A percentile compares a stretch with the other conserved stretches of the same genome.
Evolutionary conservation across 2,113 vertebrate genomes (phyloP).

Genomic region (Nasalis larvatus): DNA sequence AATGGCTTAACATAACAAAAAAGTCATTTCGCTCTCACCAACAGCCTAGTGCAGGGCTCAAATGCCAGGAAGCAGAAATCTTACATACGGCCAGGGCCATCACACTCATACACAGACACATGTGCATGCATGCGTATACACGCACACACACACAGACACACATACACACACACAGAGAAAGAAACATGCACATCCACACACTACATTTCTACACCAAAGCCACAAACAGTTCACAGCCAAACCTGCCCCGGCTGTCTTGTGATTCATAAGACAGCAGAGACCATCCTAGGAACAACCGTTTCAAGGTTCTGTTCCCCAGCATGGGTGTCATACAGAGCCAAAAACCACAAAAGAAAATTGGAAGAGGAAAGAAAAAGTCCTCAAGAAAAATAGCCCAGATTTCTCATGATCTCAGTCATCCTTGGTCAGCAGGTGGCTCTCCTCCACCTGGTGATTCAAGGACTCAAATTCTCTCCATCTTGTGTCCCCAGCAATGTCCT

Average conservation of each 20-base stretch:
- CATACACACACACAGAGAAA: not conserved
- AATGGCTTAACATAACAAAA: not conserved
- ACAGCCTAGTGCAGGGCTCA: not conserved
- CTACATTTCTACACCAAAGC: not conserved
- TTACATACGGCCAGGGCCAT: not conserved
- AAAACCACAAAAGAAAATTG: slow-evolving; percentile 71
- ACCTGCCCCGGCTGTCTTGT: not conserved
- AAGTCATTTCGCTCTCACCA: not conserved
- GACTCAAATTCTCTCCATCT: not conserved
- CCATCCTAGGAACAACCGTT: slow-evolving; percentile 7
- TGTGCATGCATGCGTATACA: not conserved
- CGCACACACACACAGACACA: not conserved
- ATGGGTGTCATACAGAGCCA: slow-evolving; percentile 22
- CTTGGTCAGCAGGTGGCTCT: not conserved
- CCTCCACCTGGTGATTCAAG: not conserved
- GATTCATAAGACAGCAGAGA: not conserved
- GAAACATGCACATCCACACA: not conserved
- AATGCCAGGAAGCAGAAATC: not conserved
- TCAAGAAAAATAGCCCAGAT: slow-evolving; percentile 80
- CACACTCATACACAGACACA: too few relatives aligned
- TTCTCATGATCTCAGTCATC: slow-evolving; percentile 82
- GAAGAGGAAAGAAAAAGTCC: slow-evolving; percentile 75
- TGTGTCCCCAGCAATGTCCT: not conserved
- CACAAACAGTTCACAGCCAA: not conserved
- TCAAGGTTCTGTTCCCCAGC: slow-evolving; percentile 15